phyloP scores from a whole-genome alignment of 2,797 vertebrate species.

The Pangasius sanitwongsei region DNA sequence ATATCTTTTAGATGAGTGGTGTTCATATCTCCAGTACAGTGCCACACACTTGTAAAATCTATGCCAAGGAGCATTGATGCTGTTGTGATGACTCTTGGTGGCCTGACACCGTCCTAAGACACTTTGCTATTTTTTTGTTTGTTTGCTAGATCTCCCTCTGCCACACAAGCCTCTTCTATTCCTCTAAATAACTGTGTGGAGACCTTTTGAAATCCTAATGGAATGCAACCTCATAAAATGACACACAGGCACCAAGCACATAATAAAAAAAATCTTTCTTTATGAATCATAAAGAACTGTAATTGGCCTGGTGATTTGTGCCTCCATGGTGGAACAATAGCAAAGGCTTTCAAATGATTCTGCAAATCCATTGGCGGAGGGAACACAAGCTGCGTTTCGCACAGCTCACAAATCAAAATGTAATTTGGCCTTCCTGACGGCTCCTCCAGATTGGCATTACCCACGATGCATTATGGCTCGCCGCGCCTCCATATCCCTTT shows the following conservation, averaged over 20 bases:
- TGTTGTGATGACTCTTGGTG: not conserved
- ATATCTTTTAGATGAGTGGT: no score
- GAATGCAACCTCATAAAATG: constrained; percentile 38
- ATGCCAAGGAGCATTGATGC: not conserved
- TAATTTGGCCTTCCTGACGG: constrained; percentile 83
- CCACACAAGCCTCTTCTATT: not conserved
- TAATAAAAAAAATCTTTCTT: constrained; percentile 51
- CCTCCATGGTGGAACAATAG: constrained; percentile 54
- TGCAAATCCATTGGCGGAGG: constrained; percentile 73
- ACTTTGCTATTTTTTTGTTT: not conserved
- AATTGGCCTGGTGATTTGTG: constrained; percentile 63
- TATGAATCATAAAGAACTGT: constrained; percentile 62
- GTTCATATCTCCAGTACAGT: no score
- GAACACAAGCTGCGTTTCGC: constrained; percentile 74
- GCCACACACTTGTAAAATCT: not conserved
- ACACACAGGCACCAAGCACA: constrained; percentile 8
- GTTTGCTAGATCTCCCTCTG: not conserved
- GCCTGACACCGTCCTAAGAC: not conserved
- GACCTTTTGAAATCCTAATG: constrained; percentile 45
- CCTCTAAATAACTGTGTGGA: constrained; percentile 17
- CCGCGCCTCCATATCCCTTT: constrained; percentile 59
- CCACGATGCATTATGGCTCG: constrained; percentile 72
- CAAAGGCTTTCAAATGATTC: constrained; percentile 54
- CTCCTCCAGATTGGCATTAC: constrained; percentile 79
- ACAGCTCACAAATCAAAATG: constrained; percentile 87